Conservation (phyloP, 2,888 invertebrate genomes). For the Sepiola atlantica region DNA sequence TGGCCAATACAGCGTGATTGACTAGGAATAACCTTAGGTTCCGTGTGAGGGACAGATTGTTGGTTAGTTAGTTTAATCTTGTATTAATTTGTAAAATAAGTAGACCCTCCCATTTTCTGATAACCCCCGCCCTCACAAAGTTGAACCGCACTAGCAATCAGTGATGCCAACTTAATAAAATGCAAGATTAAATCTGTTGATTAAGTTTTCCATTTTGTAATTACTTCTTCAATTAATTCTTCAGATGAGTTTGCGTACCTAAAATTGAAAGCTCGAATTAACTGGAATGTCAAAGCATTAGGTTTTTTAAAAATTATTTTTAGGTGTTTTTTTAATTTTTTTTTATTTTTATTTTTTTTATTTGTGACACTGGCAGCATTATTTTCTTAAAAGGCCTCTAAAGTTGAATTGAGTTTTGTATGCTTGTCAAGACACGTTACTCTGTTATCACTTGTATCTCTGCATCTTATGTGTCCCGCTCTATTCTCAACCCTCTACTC, state of each 20-base stretch:
- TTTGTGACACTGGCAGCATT: neutral
- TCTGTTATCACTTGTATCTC: neutral
- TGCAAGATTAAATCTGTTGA: neutral
- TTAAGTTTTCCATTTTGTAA: neutral
- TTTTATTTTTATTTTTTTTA: neutral
- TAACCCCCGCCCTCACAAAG: neutral
- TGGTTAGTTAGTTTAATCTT: too few relatives aligned
- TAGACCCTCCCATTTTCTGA: too few relatives aligned
- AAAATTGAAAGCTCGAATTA: neutral
- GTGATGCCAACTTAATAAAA: neutral
- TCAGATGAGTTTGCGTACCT: neutral
- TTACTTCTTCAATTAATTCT: neutral
- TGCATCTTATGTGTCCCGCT: neutral
- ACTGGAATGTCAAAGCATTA: neutral
- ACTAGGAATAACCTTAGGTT: too few relatives aligned
- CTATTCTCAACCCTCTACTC: too few relatives aligned
- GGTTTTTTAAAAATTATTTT: too few relatives aligned
- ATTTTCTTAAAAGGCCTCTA: neutral
- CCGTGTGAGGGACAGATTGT: too few relatives aligned
- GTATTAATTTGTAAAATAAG: too few relatives aligned
- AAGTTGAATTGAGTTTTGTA: neutral
- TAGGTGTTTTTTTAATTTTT: neutral
- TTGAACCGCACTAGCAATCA: neutral
- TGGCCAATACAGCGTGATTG: too few relatives aligned
- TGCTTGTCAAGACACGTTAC: neutral